Evolutionary conservation across 2,113 vertebrate species (phyloP).

Genomic region (Microtus richardsoni): DNA sequence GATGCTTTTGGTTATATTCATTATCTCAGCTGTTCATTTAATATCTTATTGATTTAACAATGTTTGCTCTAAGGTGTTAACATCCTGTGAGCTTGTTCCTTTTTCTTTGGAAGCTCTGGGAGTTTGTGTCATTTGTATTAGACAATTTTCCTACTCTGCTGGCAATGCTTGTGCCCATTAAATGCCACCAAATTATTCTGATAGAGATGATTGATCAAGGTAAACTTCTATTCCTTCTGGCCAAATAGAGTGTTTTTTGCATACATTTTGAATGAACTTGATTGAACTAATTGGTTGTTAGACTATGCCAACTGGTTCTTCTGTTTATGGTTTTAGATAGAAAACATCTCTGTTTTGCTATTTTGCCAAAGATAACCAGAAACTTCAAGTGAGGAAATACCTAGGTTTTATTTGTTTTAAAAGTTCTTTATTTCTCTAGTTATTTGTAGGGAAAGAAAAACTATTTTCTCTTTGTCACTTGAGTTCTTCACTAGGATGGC

Average conservation of each 20-base stretch:
- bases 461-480: background rate
- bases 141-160: background rate
- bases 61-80: slow-evolving; percentile 58
- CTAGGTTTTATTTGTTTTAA: slow-evolving; percentile 18
- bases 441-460: background rate
- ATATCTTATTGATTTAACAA: slow-evolving; percentile 55
- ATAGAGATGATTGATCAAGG: slow-evolving; percentile 34
- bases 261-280: slow-evolving; percentile 37
- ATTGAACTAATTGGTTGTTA: slow-evolving; percentile 18
- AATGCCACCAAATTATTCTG: background rate
- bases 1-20: slow-evolving; percentile 64
- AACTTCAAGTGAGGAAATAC: background rate
- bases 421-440: slow-evolving; percentile 43
- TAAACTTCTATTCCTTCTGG: background rate
- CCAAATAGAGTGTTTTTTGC: slow-evolving; percentile 12
- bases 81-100: slow-evolving; percentile 31
- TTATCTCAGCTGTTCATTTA: slow-evolving; percentile 46
- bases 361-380: slow-evolving; percentile 40
- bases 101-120: background rate
- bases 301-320: background rate
- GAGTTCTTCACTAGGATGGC: background rate
- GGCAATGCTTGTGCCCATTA: background rate
- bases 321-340: background rate
- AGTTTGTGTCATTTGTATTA: background rate
- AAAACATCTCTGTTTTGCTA: background rate